phyloP scores from a whole-genome alignment of 2,888 invertebrate species.

The Tetrapedia diversipes region DNA sequence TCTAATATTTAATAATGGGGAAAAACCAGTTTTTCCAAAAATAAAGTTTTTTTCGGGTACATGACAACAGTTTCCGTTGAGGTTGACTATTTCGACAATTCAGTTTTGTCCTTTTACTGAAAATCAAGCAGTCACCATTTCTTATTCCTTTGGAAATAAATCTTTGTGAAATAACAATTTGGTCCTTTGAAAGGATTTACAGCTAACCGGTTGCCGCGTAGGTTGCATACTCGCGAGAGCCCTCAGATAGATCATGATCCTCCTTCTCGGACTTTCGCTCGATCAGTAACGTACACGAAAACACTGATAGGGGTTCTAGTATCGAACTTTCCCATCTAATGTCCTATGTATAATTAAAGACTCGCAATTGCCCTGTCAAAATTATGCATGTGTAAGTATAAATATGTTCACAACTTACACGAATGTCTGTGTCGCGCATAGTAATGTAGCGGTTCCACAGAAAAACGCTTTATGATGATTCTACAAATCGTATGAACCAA shows the following conservation, averaged over 20 bases:
- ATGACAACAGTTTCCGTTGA: neutral
- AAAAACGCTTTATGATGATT: too few relatives aligned
- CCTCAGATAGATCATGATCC: slow-evolving; percentile 55
- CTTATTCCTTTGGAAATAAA: slow-evolving; percentile 25
- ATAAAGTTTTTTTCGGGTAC: slow-evolving; percentile 36
- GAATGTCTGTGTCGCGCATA: too few relatives aligned
- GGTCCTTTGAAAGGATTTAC: slow-evolving; percentile 57
- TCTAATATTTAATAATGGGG: slow-evolving; percentile 30
- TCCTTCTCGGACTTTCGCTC: slow-evolving; percentile 59
- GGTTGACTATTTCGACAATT: neutral
- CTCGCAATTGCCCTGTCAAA: neutral
- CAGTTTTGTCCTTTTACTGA: neutral
- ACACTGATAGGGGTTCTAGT: slow-evolving; percentile 30
- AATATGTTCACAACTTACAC: too few relatives aligned
- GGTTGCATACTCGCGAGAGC: slow-evolving; percentile 49
- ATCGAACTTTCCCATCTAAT: slow-evolving; percentile 29
- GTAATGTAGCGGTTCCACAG: too few relatives aligned
- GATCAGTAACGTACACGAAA: slow-evolving; percentile 48
- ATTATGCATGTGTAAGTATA: neutral
- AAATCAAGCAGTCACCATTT: neutral
- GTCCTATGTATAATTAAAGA: neutral
- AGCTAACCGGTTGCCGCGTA: slow-evolving; percentile 62
- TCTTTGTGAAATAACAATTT: slow-evolving; percentile 52
- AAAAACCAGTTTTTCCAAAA: slow-evolving; percentile 57
- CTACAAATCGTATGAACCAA: slow-evolving; percentile 41